Conservation (phyloP, 2,888 invertebrate species). For the Leptinotarsa peninsularis region DNA sequence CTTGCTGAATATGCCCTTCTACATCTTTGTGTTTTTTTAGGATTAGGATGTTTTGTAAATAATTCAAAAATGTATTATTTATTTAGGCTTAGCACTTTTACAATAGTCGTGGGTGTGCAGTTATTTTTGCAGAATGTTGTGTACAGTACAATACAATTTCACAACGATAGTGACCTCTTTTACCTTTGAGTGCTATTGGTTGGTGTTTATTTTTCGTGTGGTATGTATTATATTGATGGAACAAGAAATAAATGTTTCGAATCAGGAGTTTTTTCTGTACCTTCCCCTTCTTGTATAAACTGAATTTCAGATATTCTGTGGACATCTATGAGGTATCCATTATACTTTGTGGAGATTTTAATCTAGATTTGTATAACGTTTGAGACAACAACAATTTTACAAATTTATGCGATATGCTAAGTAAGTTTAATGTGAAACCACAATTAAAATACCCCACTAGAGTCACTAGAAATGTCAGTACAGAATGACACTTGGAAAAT, state of each 20-base stretch:
- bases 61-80: constrained; percentile 33
- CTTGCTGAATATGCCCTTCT: not conserved
- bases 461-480: no score
- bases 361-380: no score
- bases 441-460: no score
- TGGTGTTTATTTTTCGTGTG: constrained; percentile 1
- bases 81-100: constrained; percentile 31
- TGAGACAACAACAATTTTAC: no score
- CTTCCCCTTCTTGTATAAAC: not conserved
- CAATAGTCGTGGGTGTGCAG: constrained; percentile 24
- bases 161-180: constrained; percentile 29
- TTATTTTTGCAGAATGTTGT: constrained; percentile 26
- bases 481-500: no score
- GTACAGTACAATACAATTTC: constrained; percentile 5
- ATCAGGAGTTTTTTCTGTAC: not conserved
- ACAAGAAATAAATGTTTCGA: constrained; percentile 11
- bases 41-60: constrained; percentile 33
- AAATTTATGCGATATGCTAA: no score
- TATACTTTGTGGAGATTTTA: no score
- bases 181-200: constrained; percentile 18
- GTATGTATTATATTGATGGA: constrained; percentile 1
- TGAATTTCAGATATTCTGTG: no score
- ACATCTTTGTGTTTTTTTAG: not conserved
- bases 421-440: no score
- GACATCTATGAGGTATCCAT: no score